Conservation (phyloP, 2,797 vertebrate genomes). For the Intellagama lesueurii region DNA sequence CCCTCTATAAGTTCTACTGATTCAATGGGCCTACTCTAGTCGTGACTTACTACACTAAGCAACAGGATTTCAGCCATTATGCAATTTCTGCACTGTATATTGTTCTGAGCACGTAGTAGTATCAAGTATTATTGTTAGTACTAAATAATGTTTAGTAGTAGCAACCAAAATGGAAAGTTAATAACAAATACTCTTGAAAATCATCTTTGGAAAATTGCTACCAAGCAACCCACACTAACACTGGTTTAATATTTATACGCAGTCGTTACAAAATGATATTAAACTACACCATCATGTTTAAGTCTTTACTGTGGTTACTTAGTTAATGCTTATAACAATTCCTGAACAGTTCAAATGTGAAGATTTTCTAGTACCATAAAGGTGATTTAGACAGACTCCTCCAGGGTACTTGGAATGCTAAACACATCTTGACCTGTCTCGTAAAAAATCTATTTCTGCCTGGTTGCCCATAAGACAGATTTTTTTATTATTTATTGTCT, state of each 20-base stretch:
- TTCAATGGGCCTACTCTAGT: too few species aligned
- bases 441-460: not conserved
- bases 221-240: rapidly evolving
- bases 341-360: constrained; percentile 49
- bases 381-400: constrained; percentile 16
- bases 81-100: too few species aligned
- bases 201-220: not conserved
- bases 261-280: constrained; percentile 40
- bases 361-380: constrained; percentile 28
- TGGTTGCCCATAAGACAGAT: not conserved
- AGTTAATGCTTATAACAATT: constrained; percentile 47
- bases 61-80: too few species aligned
- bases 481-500: not conserved
- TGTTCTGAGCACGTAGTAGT: too few species aligned
- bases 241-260: constrained; percentile 23
- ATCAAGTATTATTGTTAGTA: not conserved
- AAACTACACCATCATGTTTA: constrained; percentile 48
- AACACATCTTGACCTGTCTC: not conserved
- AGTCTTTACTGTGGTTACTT: constrained; percentile 46
- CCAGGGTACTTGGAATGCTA: not conserved
- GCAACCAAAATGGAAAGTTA: not conserved
- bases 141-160: not conserved
- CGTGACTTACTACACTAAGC: too few species aligned
- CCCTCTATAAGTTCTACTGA: too few species aligned
- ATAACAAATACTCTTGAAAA: constrained; percentile 5